phyloP scores from a whole-genome alignment of 2,113 vertebrate species.

The Mixornis gularis region DNA sequence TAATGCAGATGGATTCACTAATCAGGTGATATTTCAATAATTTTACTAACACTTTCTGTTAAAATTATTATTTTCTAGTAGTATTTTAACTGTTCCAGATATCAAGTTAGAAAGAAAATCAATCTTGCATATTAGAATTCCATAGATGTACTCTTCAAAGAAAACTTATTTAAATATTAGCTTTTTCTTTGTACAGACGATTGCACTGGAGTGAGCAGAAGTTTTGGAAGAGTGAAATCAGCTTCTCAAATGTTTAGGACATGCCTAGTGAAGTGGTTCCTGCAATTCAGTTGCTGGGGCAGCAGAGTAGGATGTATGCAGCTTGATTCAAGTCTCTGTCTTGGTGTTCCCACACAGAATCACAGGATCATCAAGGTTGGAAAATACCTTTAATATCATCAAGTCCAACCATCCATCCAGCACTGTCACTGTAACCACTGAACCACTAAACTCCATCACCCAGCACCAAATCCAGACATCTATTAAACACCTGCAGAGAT shows the following conservation, averaged over 20 bases:
- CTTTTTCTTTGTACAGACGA: background rate
- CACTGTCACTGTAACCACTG: background rate
- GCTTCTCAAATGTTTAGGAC: background rate
- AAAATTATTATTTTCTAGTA: background rate
- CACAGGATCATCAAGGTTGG: background rate
- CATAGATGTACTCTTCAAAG: background rate
- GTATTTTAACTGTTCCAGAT: background rate
- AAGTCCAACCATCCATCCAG: background rate
- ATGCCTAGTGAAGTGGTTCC: background rate
- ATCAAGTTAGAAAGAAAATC: background rate
- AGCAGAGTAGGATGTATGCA: background rate
- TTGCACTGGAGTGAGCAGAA: background rate
- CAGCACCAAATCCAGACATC: rapidly evolving
- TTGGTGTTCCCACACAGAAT: background rate
- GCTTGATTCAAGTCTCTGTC: background rate
- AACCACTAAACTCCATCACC: background rate
- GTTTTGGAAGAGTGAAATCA: background rate
- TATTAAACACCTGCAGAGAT: background rate
- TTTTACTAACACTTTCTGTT: background rate
- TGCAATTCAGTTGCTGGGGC: background rate
- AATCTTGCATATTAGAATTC: background rate
- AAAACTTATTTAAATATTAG: background rate
- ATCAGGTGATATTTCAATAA: background rate
- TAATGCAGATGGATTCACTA: background rate
- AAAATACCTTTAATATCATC: background rate